phyloP scores from a whole-genome alignment of 2,888 invertebrate genomes.

The Hyles lineata region DNA sequence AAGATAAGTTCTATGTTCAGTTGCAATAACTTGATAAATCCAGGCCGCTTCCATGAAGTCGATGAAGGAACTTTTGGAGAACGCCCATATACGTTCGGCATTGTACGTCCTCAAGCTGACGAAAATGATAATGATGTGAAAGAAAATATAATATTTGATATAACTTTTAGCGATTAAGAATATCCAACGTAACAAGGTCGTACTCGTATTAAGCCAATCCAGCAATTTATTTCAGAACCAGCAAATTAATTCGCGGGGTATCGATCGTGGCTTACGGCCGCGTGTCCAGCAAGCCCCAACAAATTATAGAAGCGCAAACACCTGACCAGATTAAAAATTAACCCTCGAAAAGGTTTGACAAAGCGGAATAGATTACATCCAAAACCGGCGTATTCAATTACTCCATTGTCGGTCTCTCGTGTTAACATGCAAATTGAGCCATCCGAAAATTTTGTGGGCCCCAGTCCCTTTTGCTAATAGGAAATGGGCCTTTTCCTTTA shows the following conservation, averaged over 20 bases:
- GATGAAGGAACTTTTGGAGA: no score
- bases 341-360: slow-evolving; percentile 49
- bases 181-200: no score
- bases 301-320: slow-evolving; percentile 31
- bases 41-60: no score
- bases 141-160: not conserved
- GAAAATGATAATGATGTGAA: no score
- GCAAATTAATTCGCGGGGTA: not conserved
- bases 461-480: slow-evolving; percentile 65
- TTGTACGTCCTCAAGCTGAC: no score
- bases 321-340: slow-evolving; percentile 63
- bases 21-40: no score
- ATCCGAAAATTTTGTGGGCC: slow-evolving; percentile 68
- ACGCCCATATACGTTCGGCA: no score
- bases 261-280: not conserved
- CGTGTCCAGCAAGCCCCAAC: slow-evolving; percentile 6
- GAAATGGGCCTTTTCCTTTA: slow-evolving; percentile 76
- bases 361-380: slow-evolving; percentile 63
- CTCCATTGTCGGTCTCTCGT: slow-evolving; percentile 59
- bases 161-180: not conserved
- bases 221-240: not conserved
- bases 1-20: no score
- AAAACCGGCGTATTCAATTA: slow-evolving; percentile 72
- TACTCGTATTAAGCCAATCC: not conserved
- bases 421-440: slow-evolving; percentile 80